Conservation (phyloP, 2,888 invertebrate genomes). For the Eurytoma adleriae region DNA sequence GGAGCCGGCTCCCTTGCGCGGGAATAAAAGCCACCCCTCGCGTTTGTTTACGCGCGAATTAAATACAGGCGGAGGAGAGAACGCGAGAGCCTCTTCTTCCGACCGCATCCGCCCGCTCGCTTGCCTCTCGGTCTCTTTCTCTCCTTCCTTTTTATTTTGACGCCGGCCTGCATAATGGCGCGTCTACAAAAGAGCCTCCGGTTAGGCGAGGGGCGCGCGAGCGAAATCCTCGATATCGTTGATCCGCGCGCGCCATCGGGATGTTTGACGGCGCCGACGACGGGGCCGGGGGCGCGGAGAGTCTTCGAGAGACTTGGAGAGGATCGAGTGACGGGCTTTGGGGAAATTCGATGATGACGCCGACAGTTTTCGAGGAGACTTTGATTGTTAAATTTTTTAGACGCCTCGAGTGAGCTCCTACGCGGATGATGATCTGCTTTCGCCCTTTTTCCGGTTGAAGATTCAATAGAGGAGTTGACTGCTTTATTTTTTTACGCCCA, state of each 20-base stretch:
- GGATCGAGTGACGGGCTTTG: slow-evolving; percentile 29
- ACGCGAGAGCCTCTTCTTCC: slow-evolving; percentile 17
- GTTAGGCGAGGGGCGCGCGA: neutral
- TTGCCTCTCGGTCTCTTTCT: neutral
- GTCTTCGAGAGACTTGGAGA: slow-evolving; percentile 23
- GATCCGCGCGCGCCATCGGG: slow-evolving; percentile 22
- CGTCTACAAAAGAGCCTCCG: slow-evolving; percentile 27
- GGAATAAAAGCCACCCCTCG: slow-evolving; percentile 14
- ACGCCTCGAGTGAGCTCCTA: neutral
- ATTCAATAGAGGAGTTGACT: neutral
- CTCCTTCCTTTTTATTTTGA: neutral
- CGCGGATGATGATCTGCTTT: neutral
- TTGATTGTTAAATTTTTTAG: slow-evolving; percentile 17
- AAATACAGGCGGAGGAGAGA: neutral
- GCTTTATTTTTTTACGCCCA: neutral
- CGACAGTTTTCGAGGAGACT: slow-evolving; percentile 27
- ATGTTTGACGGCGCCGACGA: slow-evolving; percentile 30
- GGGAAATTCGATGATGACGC: slow-evolving; percentile 38
- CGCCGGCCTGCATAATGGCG: neutral
- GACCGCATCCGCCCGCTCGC: neutral
- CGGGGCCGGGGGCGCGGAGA: neutral
- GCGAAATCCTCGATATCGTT: slow-evolving; percentile 45
- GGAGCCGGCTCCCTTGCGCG: neutral
- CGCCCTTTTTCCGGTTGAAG: neutral
- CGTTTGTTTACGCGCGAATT: slow-evolving; percentile 48